Evolutionary conservation across 1,140 invertebrate genomes (phyloP), one percentile per base, ranked within the genome.

Genomic region (Yoshiicerus persimilis): DNA sequence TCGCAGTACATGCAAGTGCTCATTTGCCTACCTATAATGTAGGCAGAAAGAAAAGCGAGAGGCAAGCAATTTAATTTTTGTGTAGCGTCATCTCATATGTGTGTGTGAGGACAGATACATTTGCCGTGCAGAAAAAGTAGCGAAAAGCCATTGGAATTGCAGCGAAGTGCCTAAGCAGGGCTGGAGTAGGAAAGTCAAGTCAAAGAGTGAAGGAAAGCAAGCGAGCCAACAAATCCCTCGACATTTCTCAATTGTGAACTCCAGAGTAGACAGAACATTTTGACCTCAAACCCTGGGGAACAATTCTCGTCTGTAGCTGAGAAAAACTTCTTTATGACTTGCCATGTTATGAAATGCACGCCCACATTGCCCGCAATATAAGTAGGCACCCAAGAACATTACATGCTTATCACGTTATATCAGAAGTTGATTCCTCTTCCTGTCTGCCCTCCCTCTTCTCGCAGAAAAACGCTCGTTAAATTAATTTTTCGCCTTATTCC

Each of bases 311-410:
- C 75, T 20, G 75, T 80, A 80, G 75, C 34, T 80, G 13, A 80
- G 75, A 80, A 80, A 80, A 80, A 80, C 20, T 80, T 80, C 75
- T 80, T 80, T 80, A 80, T 38, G 75, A 80, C 75, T 80, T 80
- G 75, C 75, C 75, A 80, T 80, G 75, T 32, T 80, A 80, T 80
- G 75, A 80, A 80, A 80, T 80, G 75, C 32, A 80, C 75, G 75
- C 75, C 75, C 75, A 80, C 75, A 80, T 80, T 80, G 64, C 20
- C 75, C 75, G 75, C 75, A 80, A 36, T 80, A 32, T 4, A 30
- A 70, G 66, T 30, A 70, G 47, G 47, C 16, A 56, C 20, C 0
- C 0, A 34, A n/a, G 75, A 36, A 80, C 32, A 80, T 70, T 16
- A 30, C 30, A 80, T 38, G 34, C 75, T 80, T 80, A 36, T 80